A percentile compares a stretch with the other conserved stretches of the same genome.
Conservation (phyloP, 2,888 invertebrate genomes). For the Tipula vernalis region DNA sequence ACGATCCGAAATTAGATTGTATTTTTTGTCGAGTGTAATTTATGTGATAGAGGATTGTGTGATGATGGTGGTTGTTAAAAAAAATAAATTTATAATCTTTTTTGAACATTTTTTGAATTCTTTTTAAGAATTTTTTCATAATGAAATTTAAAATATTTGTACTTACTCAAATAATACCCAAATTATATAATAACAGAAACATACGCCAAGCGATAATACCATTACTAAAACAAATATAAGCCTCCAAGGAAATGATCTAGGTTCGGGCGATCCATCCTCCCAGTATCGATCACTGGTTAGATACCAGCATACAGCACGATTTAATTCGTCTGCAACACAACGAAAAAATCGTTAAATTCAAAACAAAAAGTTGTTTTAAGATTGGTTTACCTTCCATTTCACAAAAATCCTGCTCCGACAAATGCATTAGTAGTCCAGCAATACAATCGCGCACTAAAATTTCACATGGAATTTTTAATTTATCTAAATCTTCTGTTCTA, state of each 20-base stretch:
- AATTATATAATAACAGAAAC: conserved; percentile 84
- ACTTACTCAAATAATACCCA: conserved; percentile 89
- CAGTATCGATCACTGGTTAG: conserved; percentile 85
- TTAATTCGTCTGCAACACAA: conserved; percentile 58
- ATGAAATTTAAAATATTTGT: conserved; percentile 11
- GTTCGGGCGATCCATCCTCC: conserved; percentile 67
- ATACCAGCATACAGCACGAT: conserved; percentile 83
- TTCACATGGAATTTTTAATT: conserved; percentile 58
- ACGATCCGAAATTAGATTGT: neutral
- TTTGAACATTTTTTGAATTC: neutral
- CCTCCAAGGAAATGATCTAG: conserved; percentile 72
- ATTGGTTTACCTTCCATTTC: conserved; percentile 61
- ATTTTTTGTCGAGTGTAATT: neutral
- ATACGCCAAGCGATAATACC: conserved; percentile 67
- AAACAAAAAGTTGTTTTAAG: neutral
- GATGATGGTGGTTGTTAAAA: neutral
- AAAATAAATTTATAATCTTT: conserved; percentile 8
- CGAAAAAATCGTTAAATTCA: conserved; percentile 16
- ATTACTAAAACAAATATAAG: conserved; percentile 62
- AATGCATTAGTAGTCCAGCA: conserved; percentile 63
- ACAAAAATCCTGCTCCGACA: conserved; percentile 71
- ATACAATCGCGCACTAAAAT: conserved; percentile 70
- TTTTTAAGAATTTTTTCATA: neutral
- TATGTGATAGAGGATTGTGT: neutral
- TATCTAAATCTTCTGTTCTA: conserved; percentile 64